Evolutionary conservation across 2,113 vertebrate genomes (phyloP), one percentile per base, ranked within the genome.

Genomic region (Albula goreensis): DNA sequence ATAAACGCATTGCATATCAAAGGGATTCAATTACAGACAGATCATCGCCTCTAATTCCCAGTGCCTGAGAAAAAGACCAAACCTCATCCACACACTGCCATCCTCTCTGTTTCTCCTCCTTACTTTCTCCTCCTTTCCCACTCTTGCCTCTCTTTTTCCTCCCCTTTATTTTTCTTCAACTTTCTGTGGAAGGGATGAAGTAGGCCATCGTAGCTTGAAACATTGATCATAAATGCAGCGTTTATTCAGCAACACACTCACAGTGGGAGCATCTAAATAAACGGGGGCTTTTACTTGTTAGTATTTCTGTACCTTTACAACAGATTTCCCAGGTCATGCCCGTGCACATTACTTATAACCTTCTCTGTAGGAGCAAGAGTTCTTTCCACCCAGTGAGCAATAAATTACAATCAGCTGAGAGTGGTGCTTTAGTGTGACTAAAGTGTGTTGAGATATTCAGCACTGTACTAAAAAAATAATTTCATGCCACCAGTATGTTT

Each of bases 11-110:
- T 85, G 89, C 90, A 92, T 91, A 93, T 93, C 86, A 90, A 86
- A 88, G 89, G 85, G 92, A 94, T 94, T 94, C 92, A 93, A 94
- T 95, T 92, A 93, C 84, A 89, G 89, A 89, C 90, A 89, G 87
- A 92, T 93, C 92, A 93, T 94, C 93, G 89, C 90, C 91, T 93
- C 87, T 84, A 83, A 90, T 90, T 90, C 92, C 88, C 89, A 63
- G 88, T 86, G 88, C 12, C 77, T n/a, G 25, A 85, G 88, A 79
- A 56, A 79, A 89, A 90, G 50, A 52, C 50, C 50, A n/a, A 8
- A n/a, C 80, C 50, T 81, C 80, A 53, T n/a, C 49, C 80, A 53
- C 50, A 10, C 19, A 22, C 49, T 63, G 52, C 82, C 52, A 56
- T 50, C 50, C 53, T 48, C 56, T 52, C 49, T 79, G n/a, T 22